A percentile compares a stretch with the other conserved stretches of the same genome.
Conservation (phyloP, 2,797 vertebrate genomes). For the Tinamus major region DNA sequence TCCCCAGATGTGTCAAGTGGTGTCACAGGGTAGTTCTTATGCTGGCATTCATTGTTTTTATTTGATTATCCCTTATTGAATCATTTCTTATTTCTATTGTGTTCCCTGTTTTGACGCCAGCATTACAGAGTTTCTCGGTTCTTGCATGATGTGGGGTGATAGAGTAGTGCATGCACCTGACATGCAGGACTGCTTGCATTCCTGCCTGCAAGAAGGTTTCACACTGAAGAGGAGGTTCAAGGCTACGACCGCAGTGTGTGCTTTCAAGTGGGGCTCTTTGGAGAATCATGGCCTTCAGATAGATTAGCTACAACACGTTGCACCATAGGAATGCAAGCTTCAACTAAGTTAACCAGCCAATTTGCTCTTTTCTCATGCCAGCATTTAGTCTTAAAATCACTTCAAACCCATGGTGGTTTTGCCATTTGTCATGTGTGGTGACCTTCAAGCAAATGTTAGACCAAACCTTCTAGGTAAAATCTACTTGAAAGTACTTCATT, state of each 20-base stretch:
- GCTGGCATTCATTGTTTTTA: not conserved
- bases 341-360: not conserved
- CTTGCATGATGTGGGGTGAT: not conserved
- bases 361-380: not conserved
- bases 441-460: not conserved
- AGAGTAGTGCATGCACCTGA: not conserved
- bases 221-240: accelerated
- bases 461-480: not conserved
- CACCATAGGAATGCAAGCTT: not conserved
- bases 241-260: not conserved
- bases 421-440: not conserved
- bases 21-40: not conserved
- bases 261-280: not conserved
- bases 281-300: not conserved
- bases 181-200: not conserved
- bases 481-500: not conserved
- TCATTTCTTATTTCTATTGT: not conserved
- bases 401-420: not conserved
- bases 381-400: not conserved
- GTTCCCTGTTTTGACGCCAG: not conserved
- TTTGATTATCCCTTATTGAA: not conserved
- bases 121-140: not conserved
- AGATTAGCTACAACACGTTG: not conserved
- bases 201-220: not conserved
- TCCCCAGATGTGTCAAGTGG: not conserved